phyloP scores from a whole-genome alignment of 2,888 invertebrate genomes.

The Linnaemya tessellans region DNA sequence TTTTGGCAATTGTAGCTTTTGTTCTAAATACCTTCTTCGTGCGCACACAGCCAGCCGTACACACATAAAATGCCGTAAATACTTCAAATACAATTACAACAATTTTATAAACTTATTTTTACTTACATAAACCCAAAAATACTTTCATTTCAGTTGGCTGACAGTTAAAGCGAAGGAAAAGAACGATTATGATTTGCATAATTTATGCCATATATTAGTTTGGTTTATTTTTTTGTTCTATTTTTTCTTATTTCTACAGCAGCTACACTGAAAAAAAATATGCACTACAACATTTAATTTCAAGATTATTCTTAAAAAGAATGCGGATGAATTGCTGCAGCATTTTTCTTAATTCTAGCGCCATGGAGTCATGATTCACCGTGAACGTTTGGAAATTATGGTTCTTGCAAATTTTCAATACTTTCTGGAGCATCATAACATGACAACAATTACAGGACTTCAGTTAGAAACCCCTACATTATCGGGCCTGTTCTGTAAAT shows the following conservation, averaged over 20 bases:
- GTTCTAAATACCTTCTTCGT: background rate
- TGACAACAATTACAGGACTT: no score
- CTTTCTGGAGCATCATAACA: no score
- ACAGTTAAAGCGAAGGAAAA: background rate
- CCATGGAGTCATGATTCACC: no score
- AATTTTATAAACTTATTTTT: slow-evolving; percentile 26
- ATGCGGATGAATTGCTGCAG: no score
- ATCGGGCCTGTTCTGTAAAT: no score
- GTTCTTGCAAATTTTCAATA: no score
- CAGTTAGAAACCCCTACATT: no score
- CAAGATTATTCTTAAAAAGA: no score
- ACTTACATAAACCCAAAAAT: background rate
- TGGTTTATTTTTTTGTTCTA: background rate
- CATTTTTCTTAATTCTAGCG: no score
- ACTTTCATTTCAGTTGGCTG: slow-evolving; percentile 25
- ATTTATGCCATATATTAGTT: slow-evolving; percentile 77
- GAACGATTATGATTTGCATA: slow-evolving; percentile 78
- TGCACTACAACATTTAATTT: background rate
- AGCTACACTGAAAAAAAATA: slow-evolving; percentile 24
- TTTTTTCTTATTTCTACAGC: background rate
- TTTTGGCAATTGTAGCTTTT: slow-evolving; percentile 58
- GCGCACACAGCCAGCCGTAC: background rate
- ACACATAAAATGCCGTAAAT: slow-evolving; percentile 9
- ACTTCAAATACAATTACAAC: slow-evolving; percentile 53
- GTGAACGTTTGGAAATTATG: no score